Percentiles rank a stretch among this genome's conserved stretches.
Conservation (phyloP, 2,888 invertebrate genomes). For the Drosophila quasianomalipes region DNA sequence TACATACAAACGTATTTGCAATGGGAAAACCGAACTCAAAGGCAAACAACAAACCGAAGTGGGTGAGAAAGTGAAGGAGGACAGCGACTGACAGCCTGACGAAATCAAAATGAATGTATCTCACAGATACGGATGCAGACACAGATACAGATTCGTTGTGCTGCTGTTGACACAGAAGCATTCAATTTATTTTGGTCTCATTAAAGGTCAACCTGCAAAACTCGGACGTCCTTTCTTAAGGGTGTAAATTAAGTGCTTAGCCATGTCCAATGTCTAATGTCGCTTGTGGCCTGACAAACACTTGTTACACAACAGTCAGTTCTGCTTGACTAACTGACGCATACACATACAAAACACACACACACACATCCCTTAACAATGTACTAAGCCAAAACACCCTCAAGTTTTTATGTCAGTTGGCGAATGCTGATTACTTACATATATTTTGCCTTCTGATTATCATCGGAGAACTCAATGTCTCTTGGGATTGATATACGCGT, state of each 20-base stretch:
- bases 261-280: constrained; percentile 79
- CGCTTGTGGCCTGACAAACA: constrained; percentile 54
- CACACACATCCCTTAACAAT: constrained; percentile 11
- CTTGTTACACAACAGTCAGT: constrained; percentile 64
- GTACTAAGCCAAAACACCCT: constrained; percentile 20
- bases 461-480: constrained; percentile 7
- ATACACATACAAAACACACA: constrained; percentile 22
- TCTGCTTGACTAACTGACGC: constrained; percentile 29
- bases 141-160: constrained; percentile 48
- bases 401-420: constrained; percentile 6
- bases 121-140: constrained; percentile 36
- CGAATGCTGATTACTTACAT: constrained; percentile 12
- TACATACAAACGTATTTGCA: constrained; percentile 59
- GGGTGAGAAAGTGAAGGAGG: constrained; percentile 21
- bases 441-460: constrained; percentile 5
- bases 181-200: constrained; percentile 77
- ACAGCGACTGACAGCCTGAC: constrained; percentile 33
- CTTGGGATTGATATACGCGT: constrained; percentile 33
- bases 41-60: constrained; percentile 42
- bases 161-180: constrained; percentile 68
- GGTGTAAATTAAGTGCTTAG: constrained; percentile 83
- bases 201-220: constrained; percentile 56
- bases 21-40: constrained; percentile 55
- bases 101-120: constrained; percentile 49
- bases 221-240: constrained; percentile 65